Conservation (phyloP, 2,113 vertebrate species). For the Lophochroa leadbeateri region DNA sequence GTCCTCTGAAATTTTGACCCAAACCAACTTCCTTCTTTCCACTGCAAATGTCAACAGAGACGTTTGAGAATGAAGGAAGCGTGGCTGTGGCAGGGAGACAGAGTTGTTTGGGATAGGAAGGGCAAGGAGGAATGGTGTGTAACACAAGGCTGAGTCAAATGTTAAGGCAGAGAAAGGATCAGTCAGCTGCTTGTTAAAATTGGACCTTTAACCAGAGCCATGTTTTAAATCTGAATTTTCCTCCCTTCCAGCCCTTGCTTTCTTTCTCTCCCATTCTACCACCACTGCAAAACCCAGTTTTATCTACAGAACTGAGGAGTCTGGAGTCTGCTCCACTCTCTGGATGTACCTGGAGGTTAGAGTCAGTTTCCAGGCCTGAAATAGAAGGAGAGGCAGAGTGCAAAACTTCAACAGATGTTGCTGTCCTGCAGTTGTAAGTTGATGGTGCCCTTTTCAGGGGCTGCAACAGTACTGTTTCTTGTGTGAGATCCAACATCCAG, state of each 20-base stretch:
- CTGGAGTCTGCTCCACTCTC: background rate
- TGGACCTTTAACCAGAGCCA: background rate
- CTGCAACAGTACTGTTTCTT: background rate
- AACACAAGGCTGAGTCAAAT: background rate
- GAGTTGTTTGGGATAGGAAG: background rate
- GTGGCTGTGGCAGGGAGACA: fast-evolving
- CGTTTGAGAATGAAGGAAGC: background rate
- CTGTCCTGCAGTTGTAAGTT: background rate
- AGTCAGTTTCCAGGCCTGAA: background rate
- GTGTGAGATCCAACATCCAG: background rate
- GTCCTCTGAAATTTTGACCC: background rate
- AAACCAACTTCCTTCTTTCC: background rate
- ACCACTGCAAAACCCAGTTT: background rate
- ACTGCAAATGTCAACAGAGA: background rate
- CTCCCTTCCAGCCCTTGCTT: background rate
- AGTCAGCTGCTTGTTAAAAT: background rate
- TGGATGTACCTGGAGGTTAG: background rate
- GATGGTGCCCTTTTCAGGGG: background rate
- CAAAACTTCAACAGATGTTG: background rate
- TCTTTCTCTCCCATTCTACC: background rate
- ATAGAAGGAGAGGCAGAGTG: background rate
- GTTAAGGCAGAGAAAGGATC: background rate
- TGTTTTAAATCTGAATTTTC: background rate
- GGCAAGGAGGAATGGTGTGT: background rate
- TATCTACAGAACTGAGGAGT: background rate